Evolutionary conservation across 37 sponge, comb jelly and placozoan genomes (phyloP).

Genomic region (Eunapius fragilis): DNA sequence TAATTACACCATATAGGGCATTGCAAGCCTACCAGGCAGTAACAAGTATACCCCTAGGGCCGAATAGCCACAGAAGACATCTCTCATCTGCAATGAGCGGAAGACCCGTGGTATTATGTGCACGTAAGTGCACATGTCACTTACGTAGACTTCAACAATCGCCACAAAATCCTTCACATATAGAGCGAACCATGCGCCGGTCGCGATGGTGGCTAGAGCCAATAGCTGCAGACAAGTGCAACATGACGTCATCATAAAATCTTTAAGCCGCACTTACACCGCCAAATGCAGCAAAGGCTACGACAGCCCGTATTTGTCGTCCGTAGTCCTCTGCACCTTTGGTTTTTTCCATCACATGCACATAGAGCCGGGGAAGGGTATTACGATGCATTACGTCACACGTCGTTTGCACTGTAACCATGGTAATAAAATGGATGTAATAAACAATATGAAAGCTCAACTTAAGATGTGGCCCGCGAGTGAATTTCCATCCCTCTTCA

Average conservation of each 20-base stretch:
- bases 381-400: not conserved
- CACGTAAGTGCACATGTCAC: not conserved
- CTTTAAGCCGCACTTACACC: conserved; percentile 55
- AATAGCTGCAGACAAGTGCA: not conserved
- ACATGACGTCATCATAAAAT: too few species aligned
- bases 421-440: not conserved
- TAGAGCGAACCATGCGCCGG: conserved; percentile 13
- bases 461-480: not conserved
- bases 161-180: not conserved
- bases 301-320: conserved; percentile 18
- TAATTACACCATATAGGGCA: not conserved
- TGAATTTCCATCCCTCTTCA: not conserved
- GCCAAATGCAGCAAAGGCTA: not conserved
- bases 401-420: not conserved
- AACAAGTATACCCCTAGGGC: not conserved
- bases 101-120: not conserved
- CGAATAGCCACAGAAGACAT: conserved; percentile 21
- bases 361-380: too few species aligned
- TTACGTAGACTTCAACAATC: conserved; percentile 18
- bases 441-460: not conserved
- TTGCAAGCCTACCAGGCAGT: conserved; percentile 15
- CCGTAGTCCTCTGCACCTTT: conserved; percentile 17
- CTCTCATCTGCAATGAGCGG: conserved; percentile 6
- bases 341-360: conserved; percentile 5
- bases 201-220: conserved; percentile 13